A percentile compares a stretch with the other conserved stretches of the same genome.
Conservation (phyloP, 37 sponge, comb jelly and placozoan genomes). For the Aplysina aerophoba region DNA sequence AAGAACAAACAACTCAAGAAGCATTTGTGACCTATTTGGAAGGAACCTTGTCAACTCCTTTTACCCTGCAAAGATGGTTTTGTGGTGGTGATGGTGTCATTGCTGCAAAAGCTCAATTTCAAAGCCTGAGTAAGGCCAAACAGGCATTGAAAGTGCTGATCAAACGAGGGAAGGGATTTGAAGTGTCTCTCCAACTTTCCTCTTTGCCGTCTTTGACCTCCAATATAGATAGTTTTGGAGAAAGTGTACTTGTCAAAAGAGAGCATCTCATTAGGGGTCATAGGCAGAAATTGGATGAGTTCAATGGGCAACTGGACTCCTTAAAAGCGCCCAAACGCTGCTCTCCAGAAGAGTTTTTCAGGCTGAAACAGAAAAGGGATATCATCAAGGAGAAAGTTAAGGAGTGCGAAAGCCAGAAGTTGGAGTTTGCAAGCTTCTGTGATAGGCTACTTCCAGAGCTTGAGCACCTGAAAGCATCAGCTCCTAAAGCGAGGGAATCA, state of each 20-base stretch:
- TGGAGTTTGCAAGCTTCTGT: slow-evolving; percentile 38
- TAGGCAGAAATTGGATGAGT: background rate
- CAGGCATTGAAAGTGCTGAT: slow-evolving; percentile 14
- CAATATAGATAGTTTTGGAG: slow-evolving; percentile 2
- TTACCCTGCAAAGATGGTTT: too few relatives aligned
- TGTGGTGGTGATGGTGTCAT: background rate
- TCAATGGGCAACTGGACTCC: background rate
- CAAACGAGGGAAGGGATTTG: background rate
- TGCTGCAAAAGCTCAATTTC: slow-evolving; percentile 20
- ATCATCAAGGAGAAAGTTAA: background rate
- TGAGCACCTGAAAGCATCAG: background rate
- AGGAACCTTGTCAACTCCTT: too few relatives aligned
- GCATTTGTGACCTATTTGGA: too few relatives aligned
- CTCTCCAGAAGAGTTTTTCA: background rate
- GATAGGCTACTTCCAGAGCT: background rate
- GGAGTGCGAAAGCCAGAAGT: slow-evolving; percentile 31
- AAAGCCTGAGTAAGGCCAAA: slow-evolving; percentile 32
- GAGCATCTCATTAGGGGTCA: background rate
- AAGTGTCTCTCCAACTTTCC: slow-evolving; percentile 12
- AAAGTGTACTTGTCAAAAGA: slow-evolving; percentile 1
- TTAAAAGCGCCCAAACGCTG: slow-evolving; percentile 29
- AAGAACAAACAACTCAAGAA: too few relatives aligned
- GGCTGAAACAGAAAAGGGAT: background rate
- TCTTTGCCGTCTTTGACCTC: background rate
- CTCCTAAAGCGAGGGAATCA: background rate